Base-by-base conservation (phyloP, 1,140 invertebrate genomes). In the Zaprionus inermis region DNA sequence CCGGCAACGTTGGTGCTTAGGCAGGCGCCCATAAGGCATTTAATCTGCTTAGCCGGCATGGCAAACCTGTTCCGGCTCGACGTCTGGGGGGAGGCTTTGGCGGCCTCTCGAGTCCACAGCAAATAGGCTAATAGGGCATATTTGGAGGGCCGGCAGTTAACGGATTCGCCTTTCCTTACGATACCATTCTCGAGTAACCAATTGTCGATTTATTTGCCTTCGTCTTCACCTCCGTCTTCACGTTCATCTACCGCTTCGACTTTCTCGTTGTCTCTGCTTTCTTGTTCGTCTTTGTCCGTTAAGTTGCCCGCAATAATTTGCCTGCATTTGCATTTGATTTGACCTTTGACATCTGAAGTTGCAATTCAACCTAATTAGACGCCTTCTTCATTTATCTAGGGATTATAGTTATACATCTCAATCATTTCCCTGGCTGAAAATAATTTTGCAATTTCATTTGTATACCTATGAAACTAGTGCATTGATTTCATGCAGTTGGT, bases 21-120 rank as follows among this genome's bases (percentile, higher is more conserved):
- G 38, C 38, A 41, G 6, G 10, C 44, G 65, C 75, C 65, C 69
- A 72, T 44, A 68, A 64, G 69, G 66, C 78, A 86, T 86, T 79
- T 81, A 85, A 85, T 86, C 82, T 82, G 82, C 82, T 85, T 85
- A 85, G 65, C 67, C 52, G 36, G 34, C 46, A 55, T 46, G 74
- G 44, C 55, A 70, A 56, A 67, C 22, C 30, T 32, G 56, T 30
- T 59, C 32, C 22, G 38, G 38, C 38, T 44, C n/a, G 7, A 28
- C 24, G 38, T 9, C 38, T 41, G 18, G 18, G 18, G 9, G 10
- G 44, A 18, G 44, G 44, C 44, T 49, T 49, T 49, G 12, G 44
- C 3, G 44, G 44, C 44, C 22, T 22, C 18, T 12, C 44, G 44
- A 22, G 16, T 46, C 44, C 16, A 46, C 44, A 11, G 44, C 44